Evolutionary conservation across 2,888 invertebrate species (phyloP).

Genomic region (Phalera bucephala): DNA sequence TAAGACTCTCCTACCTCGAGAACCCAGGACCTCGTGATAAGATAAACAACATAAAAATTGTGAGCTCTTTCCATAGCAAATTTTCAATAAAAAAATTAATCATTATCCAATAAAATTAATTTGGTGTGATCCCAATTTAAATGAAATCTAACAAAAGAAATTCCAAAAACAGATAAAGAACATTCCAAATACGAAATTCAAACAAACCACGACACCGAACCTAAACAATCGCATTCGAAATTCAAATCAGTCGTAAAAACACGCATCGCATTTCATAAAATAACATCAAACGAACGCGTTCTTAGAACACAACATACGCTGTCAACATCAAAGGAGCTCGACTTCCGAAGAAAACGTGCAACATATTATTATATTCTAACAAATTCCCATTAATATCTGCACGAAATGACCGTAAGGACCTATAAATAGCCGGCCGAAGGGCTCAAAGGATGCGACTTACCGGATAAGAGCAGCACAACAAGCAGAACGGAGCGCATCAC

Average conservation of each 20-base stretch:
- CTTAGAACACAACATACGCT: slow-evolving; percentile 31
- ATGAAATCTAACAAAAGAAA: too few species aligned
- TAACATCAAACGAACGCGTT: slow-evolving; percentile 42
- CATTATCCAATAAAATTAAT: too few species aligned
- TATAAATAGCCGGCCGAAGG: slow-evolving; percentile 67
- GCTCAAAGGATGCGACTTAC: slow-evolving; percentile 71
- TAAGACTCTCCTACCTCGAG: too few species aligned
- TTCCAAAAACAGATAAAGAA: neutral
- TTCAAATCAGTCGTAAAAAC: slow-evolving; percentile 32
- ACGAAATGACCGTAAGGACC: slow-evolving; percentile 63
- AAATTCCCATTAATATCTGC: slow-evolving; percentile 67
- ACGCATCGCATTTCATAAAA: slow-evolving; percentile 28
- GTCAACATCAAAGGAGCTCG: slow-evolving; percentile 44
- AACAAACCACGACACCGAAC: slow-evolving; percentile 2
- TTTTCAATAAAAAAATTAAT: too few species aligned
- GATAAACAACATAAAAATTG: too few species aligned
- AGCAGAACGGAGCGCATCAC: slow-evolving; percentile 54
- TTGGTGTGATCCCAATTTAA: too few species aligned
- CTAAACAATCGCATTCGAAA: slow-evolving; percentile 28
- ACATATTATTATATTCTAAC: slow-evolving; percentile 47
- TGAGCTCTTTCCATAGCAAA: too few species aligned
- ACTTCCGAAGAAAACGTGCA: slow-evolving; percentile 33
- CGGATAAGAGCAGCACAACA: slow-evolving; percentile 62
- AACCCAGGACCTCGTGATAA: too few species aligned
- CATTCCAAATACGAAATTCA: slow-evolving; percentile 1